Base-by-base conservation (phyloP, 2,888 invertebrate genomes). In the Hydroisotoma schaefferi region DNA sequence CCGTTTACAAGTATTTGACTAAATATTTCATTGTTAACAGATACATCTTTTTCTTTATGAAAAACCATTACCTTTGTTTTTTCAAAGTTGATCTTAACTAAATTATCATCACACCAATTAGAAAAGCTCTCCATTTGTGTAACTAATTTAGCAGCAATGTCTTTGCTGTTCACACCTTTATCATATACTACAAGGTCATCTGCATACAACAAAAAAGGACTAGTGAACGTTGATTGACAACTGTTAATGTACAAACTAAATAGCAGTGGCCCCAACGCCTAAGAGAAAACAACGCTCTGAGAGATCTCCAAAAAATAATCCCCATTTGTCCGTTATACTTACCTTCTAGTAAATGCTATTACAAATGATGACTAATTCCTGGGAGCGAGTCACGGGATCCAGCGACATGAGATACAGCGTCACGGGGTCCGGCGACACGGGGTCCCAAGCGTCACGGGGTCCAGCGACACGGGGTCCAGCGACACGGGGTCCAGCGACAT, bases 161-260 rank as follows among this genome's bases (percentile, higher is more conserved):
- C n/a, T 15, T 40, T 15, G 20, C 40, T 40, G 26, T 29, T 26
- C 10, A n/a, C 27, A 1, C 55, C 59, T 2, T 27, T 6, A n/a
- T 27, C 23, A 25, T 61, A 63, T 10, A 66, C 20, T 15, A 56
- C 43, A 1, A 61, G 26, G 33, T 66, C 66, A 20, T 63, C 61
- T 2, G 66, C 60, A 51, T 63, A 63, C 15, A 60, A 47, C 22
- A 58, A 15, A 53, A 46, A 23, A 26, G n/a, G 1, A 46, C 38
- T 48, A 12, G 20, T 15, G 26, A 66, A 22, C 5, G 27, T 25
- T 3, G 57, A 23, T 15, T 6, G 2, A 1, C 61, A 26, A 33
- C 33, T 22, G 28, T 66, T 58, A 15, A 40, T 15, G 59, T 53
- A 65, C 6, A 59, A 2, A 37, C 59, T 59, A 29, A 61, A 65